Percentiles rank a stretch among this genome's conserved stretches.
phyloP scores from a whole-genome alignment of 2,113 vertebrate species.

The Maylandia zebra region DNA sequence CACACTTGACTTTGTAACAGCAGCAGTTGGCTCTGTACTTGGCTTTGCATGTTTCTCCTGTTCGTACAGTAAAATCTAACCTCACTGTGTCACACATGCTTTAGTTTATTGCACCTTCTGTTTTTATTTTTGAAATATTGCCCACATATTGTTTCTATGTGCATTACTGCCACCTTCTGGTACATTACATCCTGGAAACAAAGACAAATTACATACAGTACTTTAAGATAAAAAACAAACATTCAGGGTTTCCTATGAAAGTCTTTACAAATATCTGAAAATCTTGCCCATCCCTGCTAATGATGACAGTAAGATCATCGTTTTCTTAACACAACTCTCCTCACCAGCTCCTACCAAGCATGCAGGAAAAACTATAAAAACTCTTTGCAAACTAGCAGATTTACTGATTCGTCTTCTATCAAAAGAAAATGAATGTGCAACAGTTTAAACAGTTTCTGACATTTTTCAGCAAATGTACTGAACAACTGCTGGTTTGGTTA shows the following conservation, averaged over 20 bases:
- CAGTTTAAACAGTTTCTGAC: neutral
- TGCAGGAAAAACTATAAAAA: neutral
- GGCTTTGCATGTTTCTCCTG: neutral
- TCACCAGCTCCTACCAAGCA: neutral
- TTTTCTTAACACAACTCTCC: rapidly evolving
- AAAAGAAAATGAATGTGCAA: neutral
- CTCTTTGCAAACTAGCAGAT: neutral
- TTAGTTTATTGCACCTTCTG: neutral
- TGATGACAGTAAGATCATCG: neutral
- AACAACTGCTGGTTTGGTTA: neutral
- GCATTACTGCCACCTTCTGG: neutral
- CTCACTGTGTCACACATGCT: neutral
- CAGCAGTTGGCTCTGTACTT: neutral
- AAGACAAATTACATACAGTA: rapidly evolving
- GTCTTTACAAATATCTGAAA: neutral
- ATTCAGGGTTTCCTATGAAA: neutral
- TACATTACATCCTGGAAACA: neutral
- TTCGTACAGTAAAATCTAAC: neutral
- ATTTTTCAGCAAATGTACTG: neutral
- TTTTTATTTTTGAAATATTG: neutral
- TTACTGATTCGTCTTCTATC: neutral
- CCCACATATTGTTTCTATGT: neutral
- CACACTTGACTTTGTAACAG: neutral
- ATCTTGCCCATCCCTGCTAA: neutral
- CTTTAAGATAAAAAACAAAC: neutral